Conservation (phyloP, 2,888 invertebrate genomes). For the Thera britannica region DNA sequence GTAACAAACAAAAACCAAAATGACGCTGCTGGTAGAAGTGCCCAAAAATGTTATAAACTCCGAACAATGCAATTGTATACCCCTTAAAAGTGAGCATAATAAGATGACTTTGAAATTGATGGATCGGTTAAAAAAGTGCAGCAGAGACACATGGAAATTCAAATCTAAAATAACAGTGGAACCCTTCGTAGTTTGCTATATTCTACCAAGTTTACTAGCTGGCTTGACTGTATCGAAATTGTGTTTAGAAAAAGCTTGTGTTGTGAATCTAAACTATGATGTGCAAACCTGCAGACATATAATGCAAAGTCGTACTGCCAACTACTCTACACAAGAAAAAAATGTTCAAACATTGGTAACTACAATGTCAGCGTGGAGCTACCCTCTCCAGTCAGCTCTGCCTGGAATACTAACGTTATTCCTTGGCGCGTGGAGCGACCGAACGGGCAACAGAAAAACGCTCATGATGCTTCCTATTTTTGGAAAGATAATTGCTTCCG, state of each 20-base stretch:
- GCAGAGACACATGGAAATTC: conserved; percentile 72
- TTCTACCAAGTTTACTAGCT: conserved; percentile 87
- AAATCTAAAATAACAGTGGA: conserved; percentile 85
- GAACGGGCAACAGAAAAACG: conserved; percentile 83
- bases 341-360: conserved; percentile 82
- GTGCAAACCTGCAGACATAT: conserved; percentile 81
- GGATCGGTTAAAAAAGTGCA: conserved; percentile 67
- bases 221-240: conserved; percentile 85
- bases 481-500: conserved; percentile 82
- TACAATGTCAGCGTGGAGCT: conserved; percentile 85
- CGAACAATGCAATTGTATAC: conserved; percentile 70
- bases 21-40: conserved; percentile 80
- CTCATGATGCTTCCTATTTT: conserved; percentile 85
- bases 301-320: conserved; percentile 72
- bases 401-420: conserved; percentile 85
- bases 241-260: conserved; percentile 85
- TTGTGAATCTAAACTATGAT: conserved; percentile 82
- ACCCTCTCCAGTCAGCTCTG: conserved; percentile 83
- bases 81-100: conserved; percentile 60
- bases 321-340: conserved; percentile 71
- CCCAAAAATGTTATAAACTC: conserved; percentile 74
- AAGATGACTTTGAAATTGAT: conserved; percentile 67
- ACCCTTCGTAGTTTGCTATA: conserved; percentile 87
- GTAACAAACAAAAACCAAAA: conserved; percentile 64
- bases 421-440: conserved; percentile 87